Conservation (phyloP, 2,888 invertebrate genomes). For the Stramonita haemastoma region DNA sequence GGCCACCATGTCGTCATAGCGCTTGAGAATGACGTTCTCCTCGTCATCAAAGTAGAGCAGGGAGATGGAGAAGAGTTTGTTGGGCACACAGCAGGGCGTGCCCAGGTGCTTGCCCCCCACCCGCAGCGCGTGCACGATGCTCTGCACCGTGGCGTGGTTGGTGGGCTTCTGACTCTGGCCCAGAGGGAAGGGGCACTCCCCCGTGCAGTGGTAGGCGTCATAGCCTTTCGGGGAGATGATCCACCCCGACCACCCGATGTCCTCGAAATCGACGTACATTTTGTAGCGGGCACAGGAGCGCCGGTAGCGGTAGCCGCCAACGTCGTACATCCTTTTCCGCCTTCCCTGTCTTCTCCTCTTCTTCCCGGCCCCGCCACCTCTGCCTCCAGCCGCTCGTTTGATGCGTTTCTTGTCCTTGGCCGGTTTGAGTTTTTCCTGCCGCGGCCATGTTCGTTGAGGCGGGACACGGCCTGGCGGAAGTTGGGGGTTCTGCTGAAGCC, state of each 20-base stretch:
- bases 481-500: constrained; percentile 24
- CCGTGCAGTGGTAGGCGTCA: constrained; percentile 82
- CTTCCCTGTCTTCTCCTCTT: constrained; percentile 42
- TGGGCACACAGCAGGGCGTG: constrained; percentile 83
- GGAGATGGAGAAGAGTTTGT: constrained; percentile 80
- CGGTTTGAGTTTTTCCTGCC: not conserved
- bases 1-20: constrained; percentile 83
- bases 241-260: constrained; percentile 82
- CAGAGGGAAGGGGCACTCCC: constrained; percentile 80
- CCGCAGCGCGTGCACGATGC: constrained; percentile 80
- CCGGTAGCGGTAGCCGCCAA: constrained; percentile 58
- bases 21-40: constrained; percentile 82
- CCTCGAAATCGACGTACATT: constrained; percentile 82
- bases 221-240: constrained; percentile 83
- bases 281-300: constrained; percentile 70
- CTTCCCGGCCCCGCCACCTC: constrained; percentile 36
- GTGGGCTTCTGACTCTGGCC: constrained; percentile 81
- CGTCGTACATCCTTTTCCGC: constrained; percentile 50
- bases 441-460: constrained; percentile 47
- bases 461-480: constrained; percentile 43
- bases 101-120: constrained; percentile 76
- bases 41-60: constrained; percentile 83
- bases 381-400: not conserved
- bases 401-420: not conserved
- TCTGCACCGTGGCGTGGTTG: constrained; percentile 83